Conservation (phyloP, 2,888 invertebrate genomes). For the Sinodicranocentrus sp. region DNA sequence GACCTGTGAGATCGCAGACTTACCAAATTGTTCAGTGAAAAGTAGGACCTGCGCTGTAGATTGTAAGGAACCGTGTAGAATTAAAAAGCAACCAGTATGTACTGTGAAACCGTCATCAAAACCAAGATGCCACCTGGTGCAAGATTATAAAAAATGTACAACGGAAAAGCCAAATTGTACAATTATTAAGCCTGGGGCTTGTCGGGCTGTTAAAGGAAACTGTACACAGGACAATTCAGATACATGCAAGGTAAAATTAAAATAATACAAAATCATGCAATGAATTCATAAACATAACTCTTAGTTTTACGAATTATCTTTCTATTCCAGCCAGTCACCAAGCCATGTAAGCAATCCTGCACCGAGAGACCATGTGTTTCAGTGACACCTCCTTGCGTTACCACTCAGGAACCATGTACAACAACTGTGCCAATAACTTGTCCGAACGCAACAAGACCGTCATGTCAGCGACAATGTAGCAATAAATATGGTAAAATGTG, state of each 20-base stretch:
- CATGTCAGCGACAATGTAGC: no score
- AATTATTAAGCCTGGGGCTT: neutral
- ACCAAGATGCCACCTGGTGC: neutral
- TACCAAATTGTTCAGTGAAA: neutral
- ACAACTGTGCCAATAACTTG: neutral
- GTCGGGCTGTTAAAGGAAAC: neutral
- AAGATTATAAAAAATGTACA: neutral
- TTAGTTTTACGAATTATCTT: no score
- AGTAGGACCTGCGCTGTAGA: constrained; percentile 18
- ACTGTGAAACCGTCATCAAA: neutral
- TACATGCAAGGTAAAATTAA: neutral
- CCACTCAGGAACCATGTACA: neutral
- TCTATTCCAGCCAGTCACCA: neutral
- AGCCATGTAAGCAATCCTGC: constrained; percentile 43
- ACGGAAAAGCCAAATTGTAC: neutral
- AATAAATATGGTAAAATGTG: no score
- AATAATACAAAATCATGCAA: no score
- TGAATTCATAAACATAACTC: no score
- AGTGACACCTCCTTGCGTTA: neutral
- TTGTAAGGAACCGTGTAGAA: constrained; percentile 2
- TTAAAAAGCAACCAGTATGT: constrained; percentile 2
- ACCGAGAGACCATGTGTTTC: constrained; percentile 18
- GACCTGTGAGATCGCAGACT: neutral
- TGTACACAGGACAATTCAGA: neutral
- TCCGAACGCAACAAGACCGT: no score